Conservation (phyloP, 2,113 vertebrate species). For the Fulmarus glacialis region DNA sequence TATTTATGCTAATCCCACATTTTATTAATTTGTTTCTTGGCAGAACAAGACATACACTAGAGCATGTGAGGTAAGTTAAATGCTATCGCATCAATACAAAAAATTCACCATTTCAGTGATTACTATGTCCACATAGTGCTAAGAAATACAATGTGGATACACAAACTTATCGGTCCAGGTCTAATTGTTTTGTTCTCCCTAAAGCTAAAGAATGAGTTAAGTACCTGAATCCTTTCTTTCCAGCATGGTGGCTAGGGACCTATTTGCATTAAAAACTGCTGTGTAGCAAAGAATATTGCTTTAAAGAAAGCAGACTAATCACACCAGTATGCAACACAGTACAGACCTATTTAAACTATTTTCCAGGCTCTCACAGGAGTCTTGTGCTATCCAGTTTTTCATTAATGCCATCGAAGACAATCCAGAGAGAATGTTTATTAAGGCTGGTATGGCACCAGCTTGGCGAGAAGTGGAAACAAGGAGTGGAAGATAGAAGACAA, state of each 20-base stretch:
- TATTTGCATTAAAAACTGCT: not conserved
- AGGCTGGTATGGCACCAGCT: not conserved
- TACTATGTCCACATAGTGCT: not conserved
- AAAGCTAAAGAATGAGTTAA: not conserved
- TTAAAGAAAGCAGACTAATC: not conserved
- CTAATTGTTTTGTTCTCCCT: not conserved
- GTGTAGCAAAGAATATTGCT: not conserved
- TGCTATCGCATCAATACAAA: not conserved
- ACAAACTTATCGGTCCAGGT: not conserved
- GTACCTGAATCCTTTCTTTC: not conserved
- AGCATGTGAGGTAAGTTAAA: slow-evolving; percentile 67
- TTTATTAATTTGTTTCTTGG: slow-evolving; percentile 16
- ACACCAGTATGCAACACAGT: not conserved
- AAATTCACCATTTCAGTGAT: not conserved
- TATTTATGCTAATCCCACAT: not conserved
- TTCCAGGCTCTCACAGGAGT: not conserved
- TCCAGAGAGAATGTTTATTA: not conserved
- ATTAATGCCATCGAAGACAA: not conserved
- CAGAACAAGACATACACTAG: slow-evolving; percentile 65
- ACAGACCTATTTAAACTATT: not conserved
- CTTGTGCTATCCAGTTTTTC: not conserved
- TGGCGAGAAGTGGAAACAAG: rapidly evolving
- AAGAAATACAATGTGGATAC: not conserved
- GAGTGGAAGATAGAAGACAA: not conserved
- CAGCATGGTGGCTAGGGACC: not conserved